Percentiles rank a stretch among this genome's conserved stretches.
These are phyloP conservation scores for Aphelenchoides bicaudatus DNA, from an alignment of 2,888 invertebrate species.

Conservation along the genomic window DNA sequence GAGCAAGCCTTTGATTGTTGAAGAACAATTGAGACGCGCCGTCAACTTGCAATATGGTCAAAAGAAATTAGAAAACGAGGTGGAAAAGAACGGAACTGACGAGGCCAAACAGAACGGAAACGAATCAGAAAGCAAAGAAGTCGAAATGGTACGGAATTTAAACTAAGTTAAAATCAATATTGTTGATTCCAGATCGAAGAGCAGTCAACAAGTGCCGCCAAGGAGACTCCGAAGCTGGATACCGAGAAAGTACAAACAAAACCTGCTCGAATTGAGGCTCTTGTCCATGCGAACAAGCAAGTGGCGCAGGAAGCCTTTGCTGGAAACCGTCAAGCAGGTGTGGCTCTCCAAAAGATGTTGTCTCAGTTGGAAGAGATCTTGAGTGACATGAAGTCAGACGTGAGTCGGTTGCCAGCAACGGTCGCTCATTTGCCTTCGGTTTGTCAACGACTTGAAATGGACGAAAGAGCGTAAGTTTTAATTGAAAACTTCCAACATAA, in stretches of 20 bases:
- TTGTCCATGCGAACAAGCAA: constrained; percentile 96
- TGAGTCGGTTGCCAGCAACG: constrained; percentile 92
- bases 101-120: constrained; percentile 3
- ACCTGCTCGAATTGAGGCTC: constrained; percentile 79
- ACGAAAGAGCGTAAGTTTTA: constrained; percentile 75
- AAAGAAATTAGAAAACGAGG: neutral
- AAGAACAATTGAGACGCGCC: constrained; percentile 92
- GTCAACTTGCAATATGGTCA: constrained; percentile 82
- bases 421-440: constrained; percentile 95
- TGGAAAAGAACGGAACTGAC: too few relatives aligned
- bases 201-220: too few relatives aligned
- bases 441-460: constrained; percentile 95
- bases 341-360: constrained; percentile 94
- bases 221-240: constrained; percentile 69
- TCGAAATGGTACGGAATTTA: neutral
- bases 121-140: constrained; percentile 6
- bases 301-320: constrained; percentile 94
- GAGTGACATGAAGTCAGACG: constrained; percentile 91
- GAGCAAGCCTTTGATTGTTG: constrained; percentile 98
- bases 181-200: too few relatives aligned
- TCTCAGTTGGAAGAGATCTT: constrained; percentile 96
- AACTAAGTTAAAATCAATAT: neutral
- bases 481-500: neutral
- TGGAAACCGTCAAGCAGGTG: constrained; percentile 97
- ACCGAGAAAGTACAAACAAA: constrained; percentile 44